Percentiles rank a stretch among this genome's conserved stretches.
Evolutionary conservation across 2,797 vertebrate species (phyloP).

Genomic region (Zalophus californianus): DNA sequence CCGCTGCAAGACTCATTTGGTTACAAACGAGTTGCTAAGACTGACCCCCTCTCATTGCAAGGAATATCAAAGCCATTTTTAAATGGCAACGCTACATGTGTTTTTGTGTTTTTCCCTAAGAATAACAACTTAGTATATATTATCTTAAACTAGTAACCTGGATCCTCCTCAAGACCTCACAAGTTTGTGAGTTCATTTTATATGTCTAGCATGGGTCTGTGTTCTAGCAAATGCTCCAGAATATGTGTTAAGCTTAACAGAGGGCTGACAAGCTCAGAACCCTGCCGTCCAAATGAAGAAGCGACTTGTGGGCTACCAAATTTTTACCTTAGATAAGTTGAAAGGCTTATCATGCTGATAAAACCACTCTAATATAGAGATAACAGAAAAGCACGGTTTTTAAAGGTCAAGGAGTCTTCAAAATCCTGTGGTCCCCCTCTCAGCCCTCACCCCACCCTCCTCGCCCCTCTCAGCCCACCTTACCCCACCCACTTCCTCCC

Average conservation of each 20-base stretch:
- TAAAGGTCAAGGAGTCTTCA: neutral
- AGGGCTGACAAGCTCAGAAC: neutral
- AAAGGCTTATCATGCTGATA: neutral
- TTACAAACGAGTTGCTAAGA: accelerated
- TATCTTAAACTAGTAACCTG: neutral
- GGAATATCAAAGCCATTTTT: neutral
- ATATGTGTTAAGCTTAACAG: neutral
- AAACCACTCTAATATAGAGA: neutral
- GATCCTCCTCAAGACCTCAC: neutral
- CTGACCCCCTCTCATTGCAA: neutral
- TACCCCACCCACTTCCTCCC: neutral
- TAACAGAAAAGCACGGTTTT: neutral
- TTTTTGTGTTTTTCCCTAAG: neutral
- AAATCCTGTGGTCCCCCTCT: neutral
- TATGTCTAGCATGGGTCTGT: neutral
- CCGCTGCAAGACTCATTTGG: neutral
- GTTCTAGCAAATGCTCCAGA: neutral
- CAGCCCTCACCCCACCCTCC: neutral
- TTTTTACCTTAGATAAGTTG: neutral
- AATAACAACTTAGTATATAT: neutral
- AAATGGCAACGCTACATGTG: neutral
- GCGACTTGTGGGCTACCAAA: neutral
- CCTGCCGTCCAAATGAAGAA: neutral
- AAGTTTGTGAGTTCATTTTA: neutral
- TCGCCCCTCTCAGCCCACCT: neutral